These are phyloP conservation scores for Rafetus swinhoei DNA, from an alignment of 2,113 vertebrate species.

Conservation along the genomic window DNA sequence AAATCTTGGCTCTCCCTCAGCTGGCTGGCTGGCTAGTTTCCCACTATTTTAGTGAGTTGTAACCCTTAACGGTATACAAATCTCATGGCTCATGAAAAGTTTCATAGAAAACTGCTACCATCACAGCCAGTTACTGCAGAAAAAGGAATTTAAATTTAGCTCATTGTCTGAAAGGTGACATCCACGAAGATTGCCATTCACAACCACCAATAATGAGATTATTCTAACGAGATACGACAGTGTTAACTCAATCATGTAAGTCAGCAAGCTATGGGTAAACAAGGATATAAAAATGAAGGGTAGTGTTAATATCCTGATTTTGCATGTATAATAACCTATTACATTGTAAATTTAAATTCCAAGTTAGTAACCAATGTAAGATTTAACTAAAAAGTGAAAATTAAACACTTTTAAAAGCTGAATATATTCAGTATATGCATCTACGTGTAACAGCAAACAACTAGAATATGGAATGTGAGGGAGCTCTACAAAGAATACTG, in stretches of 20 bases:
- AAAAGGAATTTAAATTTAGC: conserved; percentile 2
- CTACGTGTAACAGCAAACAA: not conserved
- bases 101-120: not conserved
- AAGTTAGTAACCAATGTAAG: not conserved
- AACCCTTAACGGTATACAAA: conserved; percentile 17
- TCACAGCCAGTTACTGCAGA: not conserved
- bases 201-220: conserved; percentile 35
- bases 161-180: conserved; percentile 16
- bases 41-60: conserved; percentile 9
- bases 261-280: not conserved
- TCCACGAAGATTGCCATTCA: conserved; percentile 1
- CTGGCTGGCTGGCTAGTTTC: conserved; percentile 38
- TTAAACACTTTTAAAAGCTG: not conserved
- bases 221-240: not conserved
- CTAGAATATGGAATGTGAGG: not conserved
- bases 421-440: not conserved
- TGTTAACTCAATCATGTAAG: not conserved
- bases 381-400: not conserved
- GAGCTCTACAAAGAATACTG: not conserved
- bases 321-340: not conserved
- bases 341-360: not conserved
- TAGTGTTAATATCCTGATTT: not conserved
- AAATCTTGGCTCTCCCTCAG: conserved; percentile 21
- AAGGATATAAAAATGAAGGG: not conserved
- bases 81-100: conserved; percentile 18